Conservation (phyloP, 2,888 invertebrate species). For the Choristoneura rosaceana region DNA sequence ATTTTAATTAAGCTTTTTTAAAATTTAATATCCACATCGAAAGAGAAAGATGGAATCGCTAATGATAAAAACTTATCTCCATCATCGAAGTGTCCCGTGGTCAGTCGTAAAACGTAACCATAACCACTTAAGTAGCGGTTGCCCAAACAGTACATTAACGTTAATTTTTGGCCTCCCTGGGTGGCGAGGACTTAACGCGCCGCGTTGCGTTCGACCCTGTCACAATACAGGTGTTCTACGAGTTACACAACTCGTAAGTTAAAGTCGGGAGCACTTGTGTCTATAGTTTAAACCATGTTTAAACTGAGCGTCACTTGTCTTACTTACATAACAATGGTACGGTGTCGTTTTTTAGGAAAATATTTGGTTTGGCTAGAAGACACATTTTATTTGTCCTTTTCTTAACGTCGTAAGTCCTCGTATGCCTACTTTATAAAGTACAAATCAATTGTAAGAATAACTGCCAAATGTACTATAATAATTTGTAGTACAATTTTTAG, state of each 20-base stretch:
- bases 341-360: not conserved
- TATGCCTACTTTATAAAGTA: too few species aligned
- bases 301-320: slow-evolving; percentile 1
- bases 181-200: slow-evolving; percentile 10
- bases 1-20: slow-evolving; percentile 14
- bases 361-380: not conserved
- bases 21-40: slow-evolving; percentile 1
- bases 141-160: slow-evolving; percentile 14
- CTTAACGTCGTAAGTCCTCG: too few species aligned
- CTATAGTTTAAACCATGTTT: not conserved
- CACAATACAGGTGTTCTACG: slow-evolving; percentile 15
- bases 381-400: too few species aligned
- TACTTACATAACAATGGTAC: not conserved
- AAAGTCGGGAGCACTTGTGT: slow-evolving; percentile 10
- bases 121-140: slow-evolving; percentile 23
- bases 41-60: slow-evolving; percentile 18
- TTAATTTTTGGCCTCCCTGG: slow-evolving; percentile 21
- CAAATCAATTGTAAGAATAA: too few species aligned
- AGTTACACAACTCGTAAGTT: slow-evolving; percentile 1
- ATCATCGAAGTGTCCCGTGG: slow-evolving; percentile 4
- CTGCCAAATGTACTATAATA: too few species aligned
- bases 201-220: slow-evolving; percentile 1
- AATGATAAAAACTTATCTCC: slow-evolving; percentile 5
- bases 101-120: slow-evolving; percentile 3
- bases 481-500: too few species aligned